Percentiles rank a stretch among this genome's conserved stretches.
Conservation (phyloP, 2,797 vertebrate genomes). For the Octomys mimax region DNA sequence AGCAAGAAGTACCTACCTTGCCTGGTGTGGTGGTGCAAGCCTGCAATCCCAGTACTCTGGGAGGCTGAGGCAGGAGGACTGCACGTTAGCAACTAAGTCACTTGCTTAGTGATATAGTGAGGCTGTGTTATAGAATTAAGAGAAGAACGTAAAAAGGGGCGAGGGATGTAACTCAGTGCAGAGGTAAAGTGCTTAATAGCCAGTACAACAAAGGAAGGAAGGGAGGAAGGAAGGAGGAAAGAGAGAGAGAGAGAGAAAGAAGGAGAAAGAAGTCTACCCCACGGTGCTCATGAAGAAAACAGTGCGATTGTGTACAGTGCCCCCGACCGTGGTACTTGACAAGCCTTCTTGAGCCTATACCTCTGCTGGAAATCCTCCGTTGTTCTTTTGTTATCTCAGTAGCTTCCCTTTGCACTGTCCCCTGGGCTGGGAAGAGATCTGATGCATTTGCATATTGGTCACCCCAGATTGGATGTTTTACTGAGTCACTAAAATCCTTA, state of each 20-base stretch:
- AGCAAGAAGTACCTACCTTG: background rate
- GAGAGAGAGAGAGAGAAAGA: background rate
- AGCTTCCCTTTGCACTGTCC: background rate
- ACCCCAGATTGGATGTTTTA: background rate
- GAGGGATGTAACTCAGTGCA: background rate
- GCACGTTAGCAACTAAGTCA: background rate
- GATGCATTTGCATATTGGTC: background rate
- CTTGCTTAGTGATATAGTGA: background rate
- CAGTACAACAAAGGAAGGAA: background rate
- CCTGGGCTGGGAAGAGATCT: background rate
- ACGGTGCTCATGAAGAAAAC: background rate
- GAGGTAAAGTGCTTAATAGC: background rate
- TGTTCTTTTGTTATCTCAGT: background rate
- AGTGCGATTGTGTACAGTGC: background rate
- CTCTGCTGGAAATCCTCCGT: background rate
- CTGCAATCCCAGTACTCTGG: background rate
- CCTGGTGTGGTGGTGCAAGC: background rate
- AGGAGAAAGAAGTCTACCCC: background rate
- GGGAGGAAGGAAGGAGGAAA: background rate
- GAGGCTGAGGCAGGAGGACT: background rate
- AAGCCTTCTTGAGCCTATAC: background rate
- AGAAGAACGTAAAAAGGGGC: no score
- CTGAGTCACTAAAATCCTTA: background rate
- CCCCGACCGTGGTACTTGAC: background rate
- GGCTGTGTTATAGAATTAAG: background rate